Base-by-base conservation (phyloP, 1,140 invertebrate genomes). In the Eumeta japonica region DNA sequence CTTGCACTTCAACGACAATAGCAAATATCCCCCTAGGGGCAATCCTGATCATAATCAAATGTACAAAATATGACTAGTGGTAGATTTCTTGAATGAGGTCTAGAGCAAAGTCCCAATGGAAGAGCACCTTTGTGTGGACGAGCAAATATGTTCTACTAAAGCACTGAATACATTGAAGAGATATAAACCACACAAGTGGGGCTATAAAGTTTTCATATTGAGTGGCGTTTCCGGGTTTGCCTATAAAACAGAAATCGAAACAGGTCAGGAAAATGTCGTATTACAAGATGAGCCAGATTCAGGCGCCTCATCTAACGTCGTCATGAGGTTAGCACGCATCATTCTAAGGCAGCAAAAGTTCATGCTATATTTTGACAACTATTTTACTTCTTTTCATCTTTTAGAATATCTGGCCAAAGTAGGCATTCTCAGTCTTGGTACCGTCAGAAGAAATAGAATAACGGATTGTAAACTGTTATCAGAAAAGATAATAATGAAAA, bases 221-320 rank as follows among this genome's bases (percentile, higher is more conserved):
- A 50, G 57, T 58, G 62, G 59, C 10, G 53, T 62, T 20, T 50
- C 43, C 24, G 64, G 62, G 3, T 68, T 47, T 39, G 55, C 52
- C 1, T 70, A 65, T 43, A 55, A 67, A 45, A 48, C 47, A 34
- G 62, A 66, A 49, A 44, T 53, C n/a, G 52, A 66, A 40, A 55
- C 53, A 36, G 61, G 48, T 11, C 16, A 28, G 18, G 39, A 50
- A 41, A 53, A 52, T 41, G 18, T 45, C 16, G 37, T 37, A 2
- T 10, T 16, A 7, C 19, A n/a, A 9, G 34, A 15, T 20, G 45
- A 57, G 24, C 42, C 42, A 18, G 46, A 58, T 46, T 43, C 51
- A n/a, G 56, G 52, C 5, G 47, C 43, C n/a, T 11, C 46, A 28
- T 49, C 52, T 43, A 44, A 20, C 16, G 24, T 40, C n/a, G n/a